Evolutionary conservation across 2,888 invertebrate genomes (phyloP).

Genomic region (Panzeria rudis): DNA sequence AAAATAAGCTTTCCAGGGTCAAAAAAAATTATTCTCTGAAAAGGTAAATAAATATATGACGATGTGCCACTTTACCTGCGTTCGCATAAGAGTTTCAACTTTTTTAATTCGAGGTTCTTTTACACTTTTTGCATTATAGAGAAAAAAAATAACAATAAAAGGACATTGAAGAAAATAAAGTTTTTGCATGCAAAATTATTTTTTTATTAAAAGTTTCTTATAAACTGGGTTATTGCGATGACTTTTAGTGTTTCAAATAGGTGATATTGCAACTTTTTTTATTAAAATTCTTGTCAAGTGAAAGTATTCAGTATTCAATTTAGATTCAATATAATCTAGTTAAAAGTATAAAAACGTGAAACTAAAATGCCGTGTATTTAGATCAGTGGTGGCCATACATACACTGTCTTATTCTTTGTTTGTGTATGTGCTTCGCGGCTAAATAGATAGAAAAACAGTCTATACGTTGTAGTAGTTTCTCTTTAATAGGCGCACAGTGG

Average conservation of each 20-base stretch:
- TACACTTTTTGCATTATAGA: not conserved
- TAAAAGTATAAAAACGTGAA: no score
- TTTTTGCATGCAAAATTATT: constrained; percentile 5
- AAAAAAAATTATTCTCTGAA: not conserved
- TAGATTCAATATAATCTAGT: no score
- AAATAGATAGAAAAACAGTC: no score
- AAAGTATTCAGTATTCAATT: not conserved
- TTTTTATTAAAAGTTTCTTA: constrained; percentile 22
- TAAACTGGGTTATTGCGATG: constrained; percentile 30
- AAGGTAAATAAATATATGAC: not conserved
- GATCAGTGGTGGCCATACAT: no score
- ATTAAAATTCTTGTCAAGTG: not conserved
- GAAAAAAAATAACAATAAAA: not conserved
- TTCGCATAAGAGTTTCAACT: not conserved
- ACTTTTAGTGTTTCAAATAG: not conserved
- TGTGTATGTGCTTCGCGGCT: no score
- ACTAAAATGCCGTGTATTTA: no score
- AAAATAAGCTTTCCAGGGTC: constrained; percentile 63
- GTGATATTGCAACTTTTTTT: not conserved
- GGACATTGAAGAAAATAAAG: not conserved
- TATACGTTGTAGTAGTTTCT: no score
- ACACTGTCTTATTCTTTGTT: no score
- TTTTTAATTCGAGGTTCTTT: not conserved
- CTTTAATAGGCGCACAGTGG: no score
- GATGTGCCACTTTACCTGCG: not conserved